Conservation (phyloP, 2,888 invertebrate genomes). For the Drosophila austrosaltans region DNA sequence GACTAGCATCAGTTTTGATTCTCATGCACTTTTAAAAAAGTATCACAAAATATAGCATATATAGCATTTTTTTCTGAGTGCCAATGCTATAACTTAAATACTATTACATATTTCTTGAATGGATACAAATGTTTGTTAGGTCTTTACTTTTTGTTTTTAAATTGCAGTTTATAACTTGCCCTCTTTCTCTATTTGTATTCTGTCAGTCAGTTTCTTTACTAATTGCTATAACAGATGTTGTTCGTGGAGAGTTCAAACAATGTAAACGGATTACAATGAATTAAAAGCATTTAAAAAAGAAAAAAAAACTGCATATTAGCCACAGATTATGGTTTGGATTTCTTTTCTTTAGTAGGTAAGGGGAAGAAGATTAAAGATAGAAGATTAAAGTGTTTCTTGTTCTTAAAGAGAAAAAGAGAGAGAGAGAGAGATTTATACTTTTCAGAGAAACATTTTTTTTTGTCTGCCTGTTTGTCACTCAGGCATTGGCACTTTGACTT, state of each 20-base stretch:
- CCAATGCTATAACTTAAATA: too few species aligned
- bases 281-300: not conserved
- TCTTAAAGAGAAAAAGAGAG: not conserved
- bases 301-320: not conserved
- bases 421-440: not conserved
- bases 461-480: constrained; percentile 24
- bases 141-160: too few species aligned
- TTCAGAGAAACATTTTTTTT: not conserved
- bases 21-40: not conserved
- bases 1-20: not conserved
- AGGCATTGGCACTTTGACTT: constrained; percentile 32
- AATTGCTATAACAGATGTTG: constrained; percentile 8
- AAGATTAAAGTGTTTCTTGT: too few species aligned
- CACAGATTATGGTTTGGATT: too few species aligned
- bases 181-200: not conserved
- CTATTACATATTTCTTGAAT: too few species aligned
- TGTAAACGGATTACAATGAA: not conserved
- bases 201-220: not conserved
- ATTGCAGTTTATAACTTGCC: not conserved
- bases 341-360: too few species aligned
- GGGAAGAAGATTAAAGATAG: too few species aligned
- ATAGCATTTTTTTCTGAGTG: too few species aligned
- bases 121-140: too few species aligned
- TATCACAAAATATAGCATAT: not conserved
- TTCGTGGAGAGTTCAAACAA: not conserved